Evolutionary conservation across 53 echinoderm and acorn worm genomes (phyloP).

Genomic region (Hippasteria phrygiana): DNA sequence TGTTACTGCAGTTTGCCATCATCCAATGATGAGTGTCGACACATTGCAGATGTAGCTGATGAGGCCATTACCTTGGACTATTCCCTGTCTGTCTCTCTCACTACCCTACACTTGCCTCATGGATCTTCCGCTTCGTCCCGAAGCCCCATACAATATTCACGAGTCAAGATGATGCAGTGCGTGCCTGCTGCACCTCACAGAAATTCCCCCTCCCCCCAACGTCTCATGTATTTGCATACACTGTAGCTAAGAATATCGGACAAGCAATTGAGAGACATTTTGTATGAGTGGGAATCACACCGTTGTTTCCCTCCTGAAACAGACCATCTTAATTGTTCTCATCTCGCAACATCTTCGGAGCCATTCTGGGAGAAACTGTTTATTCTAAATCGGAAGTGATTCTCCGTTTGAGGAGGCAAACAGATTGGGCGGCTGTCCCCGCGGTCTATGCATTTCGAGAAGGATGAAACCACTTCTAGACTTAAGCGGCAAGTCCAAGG

Average conservation of each 20-base stretch:
- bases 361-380: too few species aligned
- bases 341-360: too few species aligned
- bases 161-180: neutral
- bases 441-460: too few species aligned
- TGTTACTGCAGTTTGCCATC: too few species aligned
- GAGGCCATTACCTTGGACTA: neutral
- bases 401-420: too few species aligned
- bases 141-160: constrained; percentile 42
- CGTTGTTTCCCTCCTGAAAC: too few species aligned
- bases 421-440: too few species aligned
- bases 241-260: neutral
- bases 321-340: too few species aligned
- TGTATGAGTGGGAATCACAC: too few species aligned
- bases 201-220: neutral
- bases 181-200: neutral
- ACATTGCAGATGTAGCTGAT: neutral
- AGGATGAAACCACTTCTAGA: constrained; percentile 81
- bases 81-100: neutral
- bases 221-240: neutral
- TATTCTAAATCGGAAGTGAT: too few species aligned
- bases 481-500: constrained; percentile 55
- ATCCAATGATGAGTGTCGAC: neutral
- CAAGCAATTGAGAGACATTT: too few species aligned
- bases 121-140: neutral
- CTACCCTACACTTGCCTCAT: constrained; percentile 29